These are phyloP conservation scores for Pyrocephalus nanus DNA, from an alignment of 2,797 vertebrate genomes.

Conservation along the genomic window DNA sequence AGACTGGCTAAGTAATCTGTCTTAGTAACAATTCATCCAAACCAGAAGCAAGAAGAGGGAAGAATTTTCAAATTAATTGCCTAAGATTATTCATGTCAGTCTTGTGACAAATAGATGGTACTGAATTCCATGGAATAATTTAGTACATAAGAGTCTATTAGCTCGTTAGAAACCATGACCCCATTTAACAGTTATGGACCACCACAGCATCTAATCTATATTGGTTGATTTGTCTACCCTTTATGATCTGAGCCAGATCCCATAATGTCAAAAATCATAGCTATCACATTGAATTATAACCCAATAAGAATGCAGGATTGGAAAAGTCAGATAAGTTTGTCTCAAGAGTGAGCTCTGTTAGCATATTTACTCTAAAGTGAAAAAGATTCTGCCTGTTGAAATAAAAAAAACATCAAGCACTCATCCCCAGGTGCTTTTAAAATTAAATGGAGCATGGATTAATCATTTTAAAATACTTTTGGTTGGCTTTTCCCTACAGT, in stretches of 20 bases:
- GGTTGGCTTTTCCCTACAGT: background rate
- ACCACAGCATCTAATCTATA: slow-evolving; percentile 85
- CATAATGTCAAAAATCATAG: slow-evolving; percentile 86
- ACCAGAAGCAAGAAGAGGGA: background rate
- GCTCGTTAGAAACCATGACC: slow-evolving; percentile 82
- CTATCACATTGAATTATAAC: slow-evolving; percentile 79
- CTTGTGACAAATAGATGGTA: slow-evolving; percentile 51
- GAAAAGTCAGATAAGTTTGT: slow-evolving; percentile 54
- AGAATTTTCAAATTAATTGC: slow-evolving; percentile 6
- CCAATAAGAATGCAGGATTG: slow-evolving; percentile 37
- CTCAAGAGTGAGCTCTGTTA: background rate
- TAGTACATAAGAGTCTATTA: slow-evolving; percentile 80
- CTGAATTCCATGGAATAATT: slow-evolving; percentile 81
- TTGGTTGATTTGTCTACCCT: slow-evolving; percentile 88
- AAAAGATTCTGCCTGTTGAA: background rate
- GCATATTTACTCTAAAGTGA: background rate
- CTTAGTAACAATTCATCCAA: background rate
- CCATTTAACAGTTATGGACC: slow-evolving; percentile 83
- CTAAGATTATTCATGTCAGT: background rate
- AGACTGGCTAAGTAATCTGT: background rate
- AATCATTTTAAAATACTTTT: background rate
- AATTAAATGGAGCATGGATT: background rate
- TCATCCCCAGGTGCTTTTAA: background rate
- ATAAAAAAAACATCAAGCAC: background rate
- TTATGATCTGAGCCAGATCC: slow-evolving; percentile 86